These are phyloP conservation scores for Bellardia pandia DNA, from an alignment of 2,888 invertebrate species.

Conservation along the genomic window DNA sequence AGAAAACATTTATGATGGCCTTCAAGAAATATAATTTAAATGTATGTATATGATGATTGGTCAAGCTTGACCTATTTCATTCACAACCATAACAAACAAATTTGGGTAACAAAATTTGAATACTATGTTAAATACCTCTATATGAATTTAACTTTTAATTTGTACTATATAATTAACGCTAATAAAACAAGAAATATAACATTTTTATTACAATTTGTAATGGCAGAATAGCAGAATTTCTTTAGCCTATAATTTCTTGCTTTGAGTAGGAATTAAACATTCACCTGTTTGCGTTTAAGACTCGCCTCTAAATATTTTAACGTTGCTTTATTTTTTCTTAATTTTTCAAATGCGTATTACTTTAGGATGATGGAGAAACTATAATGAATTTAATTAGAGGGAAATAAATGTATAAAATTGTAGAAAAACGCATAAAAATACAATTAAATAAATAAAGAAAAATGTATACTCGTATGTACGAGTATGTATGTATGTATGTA, in stretches of 20 bases:
- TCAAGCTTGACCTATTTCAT: slow-evolving; percentile 45
- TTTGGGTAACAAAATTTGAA: neutral
- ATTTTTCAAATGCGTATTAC: slow-evolving; percentile 49
- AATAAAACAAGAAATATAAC: slow-evolving; percentile 54
- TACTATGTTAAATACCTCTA: neutral
- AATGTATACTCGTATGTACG: neutral
- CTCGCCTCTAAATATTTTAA: slow-evolving; percentile 42
- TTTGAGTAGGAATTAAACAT: slow-evolving; percentile 25
- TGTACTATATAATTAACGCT: slow-evolving; percentile 55
- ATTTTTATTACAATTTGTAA: slow-evolving; percentile 36
- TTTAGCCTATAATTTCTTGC: neutral
- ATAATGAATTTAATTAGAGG: slow-evolving; percentile 63
- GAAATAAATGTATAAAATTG: slow-evolving; percentile 31
- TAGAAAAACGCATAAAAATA: slow-evolving; percentile 65
- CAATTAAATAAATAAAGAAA: slow-evolving; percentile 61
- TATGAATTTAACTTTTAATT: slow-evolving; percentile 5
- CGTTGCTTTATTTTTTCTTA: neutral
- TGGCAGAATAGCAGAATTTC: slow-evolving; percentile 7
- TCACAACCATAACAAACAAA: neutral
- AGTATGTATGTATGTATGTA: slow-evolving; percentile 47
- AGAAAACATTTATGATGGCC: neutral
- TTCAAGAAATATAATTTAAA: neutral
- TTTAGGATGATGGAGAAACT: slow-evolving; percentile 1
- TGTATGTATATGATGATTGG: neutral
- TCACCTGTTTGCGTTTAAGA: slow-evolving; percentile 70